Percentiles rank a stretch among this genome's conserved stretches.
Evolutionary conservation across 1,140 invertebrate species (phyloP).

Genomic region (Saxidomus purpurata): DNA sequence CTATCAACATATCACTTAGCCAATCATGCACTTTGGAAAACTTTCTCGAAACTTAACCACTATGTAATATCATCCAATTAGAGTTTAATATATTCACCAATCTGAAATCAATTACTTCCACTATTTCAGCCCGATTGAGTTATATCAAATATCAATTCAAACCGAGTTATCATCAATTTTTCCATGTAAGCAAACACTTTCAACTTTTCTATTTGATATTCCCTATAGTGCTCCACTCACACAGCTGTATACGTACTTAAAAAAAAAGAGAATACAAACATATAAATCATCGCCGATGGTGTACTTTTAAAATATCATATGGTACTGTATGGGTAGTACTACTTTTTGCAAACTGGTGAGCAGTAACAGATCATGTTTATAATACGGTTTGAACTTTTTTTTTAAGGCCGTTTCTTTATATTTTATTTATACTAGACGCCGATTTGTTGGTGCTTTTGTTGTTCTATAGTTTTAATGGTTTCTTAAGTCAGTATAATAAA

Average conservation of each 20-base stretch:
- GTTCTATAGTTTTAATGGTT: no score
- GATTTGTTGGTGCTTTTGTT: no score
- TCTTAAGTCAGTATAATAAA: no score
- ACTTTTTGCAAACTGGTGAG: no score
- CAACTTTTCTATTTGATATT: neutral
- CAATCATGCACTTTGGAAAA: neutral
- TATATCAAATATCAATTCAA: neutral
- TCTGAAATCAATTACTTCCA: conserved; percentile 7
- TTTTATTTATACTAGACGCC: no score
- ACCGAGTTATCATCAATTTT: neutral
- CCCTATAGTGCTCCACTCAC: no score
- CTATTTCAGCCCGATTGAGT: neutral
- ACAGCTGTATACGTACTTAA: no score
- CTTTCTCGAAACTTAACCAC: neutral
- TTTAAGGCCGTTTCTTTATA: no score
- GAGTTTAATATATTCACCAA: conserved; percentile 30
- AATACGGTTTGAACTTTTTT: no score
- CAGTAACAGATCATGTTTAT: no score
- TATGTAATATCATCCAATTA: neutral
- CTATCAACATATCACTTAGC: neutral
- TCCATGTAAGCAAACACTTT: conserved; percentile 1
- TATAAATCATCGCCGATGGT: neutral
- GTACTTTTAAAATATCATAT: neutral
- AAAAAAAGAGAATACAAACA: no score
- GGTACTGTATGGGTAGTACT: no score